Base-by-base conservation (phyloP, 2,797 vertebrate genomes). In the Malurus leucopterus region DNA sequence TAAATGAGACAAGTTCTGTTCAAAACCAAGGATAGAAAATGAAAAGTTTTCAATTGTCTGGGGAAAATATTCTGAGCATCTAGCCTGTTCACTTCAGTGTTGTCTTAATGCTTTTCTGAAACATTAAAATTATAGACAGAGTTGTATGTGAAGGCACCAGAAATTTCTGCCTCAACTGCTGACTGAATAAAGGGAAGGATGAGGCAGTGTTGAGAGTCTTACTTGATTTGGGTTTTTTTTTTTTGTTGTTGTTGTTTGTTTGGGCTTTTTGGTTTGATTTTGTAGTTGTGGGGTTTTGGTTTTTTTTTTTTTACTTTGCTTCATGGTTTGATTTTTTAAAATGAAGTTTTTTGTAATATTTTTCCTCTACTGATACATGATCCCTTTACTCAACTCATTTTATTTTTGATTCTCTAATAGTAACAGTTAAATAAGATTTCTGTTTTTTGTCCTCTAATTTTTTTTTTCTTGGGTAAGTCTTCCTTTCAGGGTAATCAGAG, bases 141-240 rank as follows among this genome's bases (percentile, higher is more conserved):
- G 6, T 22, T n/a, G 12, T 36, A 27, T n/a, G 3, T 1, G 0
- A 83, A 43, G 27, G 27, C 26, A 27, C 9, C 50, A 51, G 57
- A 64, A 57, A 36, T 36, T 36, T 18, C 30, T 49, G 15, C 6
- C 8, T 7, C 69, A 26, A 3, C 3, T 24, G 5, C 3, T 62
- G 24, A 18, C 16, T 40, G 41, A 34, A 26, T 17, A 20, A 49
- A 11, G 7, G 11, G 26, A 47, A 26, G 32, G 15, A 32, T 7
- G 43, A 51, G 41, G 19, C 10, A 63, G 17, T 44, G 88, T 84
- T 15, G 9, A 65, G 50, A 77, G 22, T 34, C 13, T 23, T 7
- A 27, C 18, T 53, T 7, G 8, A 23, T 9, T 9, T n/a, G 5
- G 2, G 2, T 1, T 13, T 38, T 32, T 58, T 11, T 2, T 11